Conservation (phyloP, 2,888 invertebrate species). For the Synanthedon andrenaeformis region DNA sequence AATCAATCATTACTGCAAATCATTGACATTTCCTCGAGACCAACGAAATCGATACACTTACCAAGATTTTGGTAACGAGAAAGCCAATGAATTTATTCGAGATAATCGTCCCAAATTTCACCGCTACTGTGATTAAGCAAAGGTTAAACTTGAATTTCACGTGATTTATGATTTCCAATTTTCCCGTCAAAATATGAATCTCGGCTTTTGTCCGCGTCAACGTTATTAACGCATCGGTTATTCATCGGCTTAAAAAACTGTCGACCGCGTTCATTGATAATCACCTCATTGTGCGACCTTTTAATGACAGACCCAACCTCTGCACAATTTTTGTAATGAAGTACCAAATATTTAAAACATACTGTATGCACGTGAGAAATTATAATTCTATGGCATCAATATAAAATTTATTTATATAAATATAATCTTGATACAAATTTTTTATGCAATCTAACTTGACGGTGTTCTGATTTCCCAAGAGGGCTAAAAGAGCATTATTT, state of each 20-base stretch:
- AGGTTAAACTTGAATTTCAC: conserved; percentile 39
- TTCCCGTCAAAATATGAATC: conserved; percentile 21
- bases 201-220: conserved; percentile 15
- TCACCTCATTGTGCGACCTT: conserved; percentile 4
- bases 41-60: conserved; percentile 20
- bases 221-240: conserved; percentile 9
- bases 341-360: no score
- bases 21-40: conserved; percentile 35
- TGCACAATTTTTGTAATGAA: no score
- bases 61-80: conserved; percentile 13
- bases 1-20: conserved; percentile 33
- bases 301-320: background rate
- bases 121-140: conserved; percentile 17
- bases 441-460: no score
- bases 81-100: conserved; percentile 33
- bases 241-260: background rate
- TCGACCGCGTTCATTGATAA: conserved; percentile 4
- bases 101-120: conserved; percentile 37
- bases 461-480: no score
- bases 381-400: no score
- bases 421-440: no score
- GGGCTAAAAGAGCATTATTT: no score
- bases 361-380: no score
- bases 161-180: conserved; percentile 47
- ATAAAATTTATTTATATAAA: no score